A percentile compares a stretch with the other conserved stretches of the same genome.
Evolutionary conservation across 1,140 invertebrate genomes (phyloP).

Genomic region (Trachymyrmex cornetzi): DNA sequence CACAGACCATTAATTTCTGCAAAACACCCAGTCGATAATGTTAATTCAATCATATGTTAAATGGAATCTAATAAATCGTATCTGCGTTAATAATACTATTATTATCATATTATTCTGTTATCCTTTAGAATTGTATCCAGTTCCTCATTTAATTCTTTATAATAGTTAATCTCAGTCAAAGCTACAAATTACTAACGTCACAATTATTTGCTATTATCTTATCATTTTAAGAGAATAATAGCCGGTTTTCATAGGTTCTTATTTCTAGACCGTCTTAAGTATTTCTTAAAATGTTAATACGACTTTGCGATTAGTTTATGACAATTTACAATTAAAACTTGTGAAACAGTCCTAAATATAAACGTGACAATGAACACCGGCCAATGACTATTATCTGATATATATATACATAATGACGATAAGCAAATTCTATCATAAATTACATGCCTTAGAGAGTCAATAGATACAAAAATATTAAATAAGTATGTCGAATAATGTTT

Average conservation of each 20-base stretch:
- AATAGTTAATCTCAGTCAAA: not conserved
- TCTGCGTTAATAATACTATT: not conserved
- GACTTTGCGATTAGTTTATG: too few relatives aligned
- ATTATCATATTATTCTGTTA: not conserved
- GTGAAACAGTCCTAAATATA: too few relatives aligned
- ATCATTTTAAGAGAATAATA: not conserved
- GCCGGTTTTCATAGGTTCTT: too few relatives aligned
- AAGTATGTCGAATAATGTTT: not conserved
- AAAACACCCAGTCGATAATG: not conserved
- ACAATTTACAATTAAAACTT: too few relatives aligned
- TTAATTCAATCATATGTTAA: not conserved
- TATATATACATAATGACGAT: not conserved
- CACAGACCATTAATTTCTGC: not conserved
- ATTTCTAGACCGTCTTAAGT: too few relatives aligned
- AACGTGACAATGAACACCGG: too few relatives aligned
- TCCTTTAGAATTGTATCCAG: not conserved
- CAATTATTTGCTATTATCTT: not conserved
- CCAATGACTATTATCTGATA: too few relatives aligned
- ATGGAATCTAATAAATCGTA: not conserved
- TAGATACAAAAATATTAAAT: conserved; percentile 4
- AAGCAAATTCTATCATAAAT: not conserved
- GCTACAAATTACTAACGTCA: not conserved
- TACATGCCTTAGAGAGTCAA: not conserved
- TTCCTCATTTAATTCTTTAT: not conserved
- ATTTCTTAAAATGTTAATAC: too few relatives aligned